Evolutionary conservation across 2,113 vertebrate species (phyloP), one percentile per base, ranked within the genome.

Genomic region (Scomber colias): DNA sequence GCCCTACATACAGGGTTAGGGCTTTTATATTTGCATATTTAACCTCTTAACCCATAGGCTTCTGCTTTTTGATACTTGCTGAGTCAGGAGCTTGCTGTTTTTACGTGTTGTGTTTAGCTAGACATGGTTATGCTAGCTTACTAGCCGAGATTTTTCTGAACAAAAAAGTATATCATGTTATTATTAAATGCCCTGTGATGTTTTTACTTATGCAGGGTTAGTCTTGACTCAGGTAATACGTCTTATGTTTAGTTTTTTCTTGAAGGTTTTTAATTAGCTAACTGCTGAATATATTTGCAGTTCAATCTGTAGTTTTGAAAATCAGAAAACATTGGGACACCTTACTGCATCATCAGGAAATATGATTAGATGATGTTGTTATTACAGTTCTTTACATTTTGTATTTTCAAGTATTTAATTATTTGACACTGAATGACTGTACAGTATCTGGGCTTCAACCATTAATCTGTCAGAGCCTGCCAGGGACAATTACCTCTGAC

Each of bases 401-500:
- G 7, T 49, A 21, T 21, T 21, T 21, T 56, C 63, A 48, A 57
- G 79, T 45, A 69, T 79, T 56, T 2, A 0, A 51, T 79, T 50
- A 67, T 73, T 17, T 57, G 63, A 50, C 27, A 21, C 16, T 21
- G 12, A 48, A 3, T 55, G 35, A 65, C 15, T 45, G 59, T 50
- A 21, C 30, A 61, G 60, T 77, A 78, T 86, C 53, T 86, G 81
- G 61, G 61, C 16, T 73, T 73, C 40, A 74, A 65, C 75, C 82
- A 81, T 62, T 88, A 85, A 88, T 93, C 89, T 86, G 48, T 71
- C 67, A 75, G 71, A 76, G 24, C 35, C 72, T 75, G 83, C 73
- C 82, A 87, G 85, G 75, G 71, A 63, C 54, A 84, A 92, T 92
- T 90, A 91, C 40, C 27, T 79, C 85, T 59, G 67, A 84, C 71